A percentile compares a stretch with the other conserved stretches of the same genome.
phyloP scores from a whole-genome alignment of 2,797 vertebrate species.

The Tarsius wallacei region DNA sequence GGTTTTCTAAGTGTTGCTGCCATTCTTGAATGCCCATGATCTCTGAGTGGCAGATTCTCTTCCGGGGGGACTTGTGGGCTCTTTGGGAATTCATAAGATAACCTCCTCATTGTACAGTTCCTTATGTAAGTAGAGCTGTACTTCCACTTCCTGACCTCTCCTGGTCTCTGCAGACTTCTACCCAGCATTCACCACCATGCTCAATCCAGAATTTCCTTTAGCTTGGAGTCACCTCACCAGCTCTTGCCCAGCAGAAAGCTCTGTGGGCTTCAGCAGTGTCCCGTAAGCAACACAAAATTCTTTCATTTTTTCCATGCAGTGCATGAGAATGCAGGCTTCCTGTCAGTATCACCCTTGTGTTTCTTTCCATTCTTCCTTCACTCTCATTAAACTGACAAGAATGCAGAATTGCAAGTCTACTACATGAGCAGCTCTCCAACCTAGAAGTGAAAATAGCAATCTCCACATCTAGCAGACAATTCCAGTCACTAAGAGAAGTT shows the following conservation, averaged over 20 bases:
- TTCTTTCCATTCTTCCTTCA: neutral
- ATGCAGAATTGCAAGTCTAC: no score
- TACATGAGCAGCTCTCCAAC: no score
- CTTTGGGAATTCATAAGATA: no score
- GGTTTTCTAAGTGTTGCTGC: no score
- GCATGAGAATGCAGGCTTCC: neutral
- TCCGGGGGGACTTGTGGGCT: no score
- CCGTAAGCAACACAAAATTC: neutral
- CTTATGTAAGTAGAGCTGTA: no score
- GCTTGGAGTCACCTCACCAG: neutral
- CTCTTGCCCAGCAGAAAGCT: neutral
- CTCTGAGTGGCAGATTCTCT: no score
- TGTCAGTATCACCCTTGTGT: rapidly evolving
- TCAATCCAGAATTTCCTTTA: neutral
- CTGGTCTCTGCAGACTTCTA: neutral
- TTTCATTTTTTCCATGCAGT: neutral
- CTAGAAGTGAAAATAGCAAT: neutral
- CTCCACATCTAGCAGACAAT: neutral
- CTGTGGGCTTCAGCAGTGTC: neutral
- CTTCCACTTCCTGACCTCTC: no score
- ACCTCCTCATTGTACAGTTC: no score
- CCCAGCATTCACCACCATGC: rapidly evolving
- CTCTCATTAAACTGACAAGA: neutral
- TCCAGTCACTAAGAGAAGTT: neutral
- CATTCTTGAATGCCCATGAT: no score